Evolutionary conservation across 2,797 vertebrate genomes (phyloP).

Genomic region (Lepidocolaptes lacrymiger): DNA sequence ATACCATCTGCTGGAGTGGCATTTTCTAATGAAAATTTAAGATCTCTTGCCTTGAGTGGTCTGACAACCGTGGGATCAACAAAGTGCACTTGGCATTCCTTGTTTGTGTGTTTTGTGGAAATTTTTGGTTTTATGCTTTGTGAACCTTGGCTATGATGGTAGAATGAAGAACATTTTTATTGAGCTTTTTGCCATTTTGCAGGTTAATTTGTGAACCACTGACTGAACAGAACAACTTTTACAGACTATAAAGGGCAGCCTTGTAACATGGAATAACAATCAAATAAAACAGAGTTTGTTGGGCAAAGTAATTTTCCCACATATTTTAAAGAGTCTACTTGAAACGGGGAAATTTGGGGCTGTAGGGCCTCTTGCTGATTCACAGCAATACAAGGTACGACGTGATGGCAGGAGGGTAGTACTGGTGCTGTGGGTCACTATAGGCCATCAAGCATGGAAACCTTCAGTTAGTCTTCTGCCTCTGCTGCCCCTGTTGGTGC

Average conservation of each 20-base stretch:
- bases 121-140: not conserved
- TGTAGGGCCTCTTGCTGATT: not conserved
- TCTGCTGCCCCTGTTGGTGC: not conserved
- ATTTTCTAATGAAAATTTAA: not conserved
- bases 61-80: not conserved
- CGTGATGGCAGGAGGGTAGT: not conserved
- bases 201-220: slow-evolving; percentile 34
- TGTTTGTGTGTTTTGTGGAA: not conserved
- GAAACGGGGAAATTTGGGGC: not conserved
- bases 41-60: not conserved
- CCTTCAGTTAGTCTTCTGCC: not conserved
- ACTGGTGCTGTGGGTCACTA: fast-evolving
- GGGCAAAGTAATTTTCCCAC: not conserved
- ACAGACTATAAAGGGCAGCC: slow-evolving; percentile 22
- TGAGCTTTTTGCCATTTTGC: slow-evolving; percentile 34
- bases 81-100: not conserved
- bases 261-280: slow-evolving; percentile 11
- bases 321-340: not conserved
- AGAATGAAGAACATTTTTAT: slow-evolving; percentile 2
- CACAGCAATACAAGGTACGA: not conserved
- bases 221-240: slow-evolving; percentile 34
- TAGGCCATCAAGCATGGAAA: not conserved
- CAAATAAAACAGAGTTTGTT: not conserved
- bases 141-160: not conserved
- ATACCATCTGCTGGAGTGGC: not conserved